Evolutionary conservation across 1,140 invertebrate genomes (phyloP), one percentile per base, ranked within the genome.

Genomic region (Temnothorax longispinosus): DNA sequence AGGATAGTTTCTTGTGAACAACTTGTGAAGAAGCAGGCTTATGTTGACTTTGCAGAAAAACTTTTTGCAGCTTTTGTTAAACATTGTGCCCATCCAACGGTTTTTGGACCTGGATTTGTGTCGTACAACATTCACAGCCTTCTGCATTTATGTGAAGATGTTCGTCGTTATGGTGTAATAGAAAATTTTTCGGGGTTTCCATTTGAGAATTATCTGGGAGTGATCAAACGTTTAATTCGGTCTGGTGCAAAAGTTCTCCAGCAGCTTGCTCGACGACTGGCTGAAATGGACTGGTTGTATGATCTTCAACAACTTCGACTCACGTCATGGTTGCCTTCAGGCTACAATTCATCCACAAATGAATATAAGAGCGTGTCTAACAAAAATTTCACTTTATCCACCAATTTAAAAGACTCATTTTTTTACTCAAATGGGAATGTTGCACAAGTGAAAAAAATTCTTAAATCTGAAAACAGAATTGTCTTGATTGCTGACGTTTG

Each of bases 401-500:
- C 32, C 2, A 65, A 18, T 38, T 38, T 38, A n/a, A 65, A 65
- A 65, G 18, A 65, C 18, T 38, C 8, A 38, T 41, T 65, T 4
- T 65, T 65, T n/a, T 41, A 4, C 7, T 38, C 32, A 65, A 65
- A 65, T 65, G 18, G 11, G 18, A 41, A n/a, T 41, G 35, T 41
- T 38, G 62, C 62, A 65, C 62, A 65, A 18, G 62, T 65, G 35
- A 18, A 18, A 41, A 65, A 65, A 65, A 65, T 65, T n/a, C 15
- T 65, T 2, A 65, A 65, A 65, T 38, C 35, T 38, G 15, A n/a
- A 15, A 38, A 18, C 8, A 35, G 18, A 65, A 65, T 65, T 38
- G 15, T 65, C 38, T 11, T 65, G 32, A 65, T 65, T n/a, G 62
- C 62, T 65, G 62, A 65, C 38, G 62, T 65, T 41, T 65, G 18